Base-by-base conservation (phyloP, 2,113 vertebrate species). In the Phalacrocorax aristotelis region DNA sequence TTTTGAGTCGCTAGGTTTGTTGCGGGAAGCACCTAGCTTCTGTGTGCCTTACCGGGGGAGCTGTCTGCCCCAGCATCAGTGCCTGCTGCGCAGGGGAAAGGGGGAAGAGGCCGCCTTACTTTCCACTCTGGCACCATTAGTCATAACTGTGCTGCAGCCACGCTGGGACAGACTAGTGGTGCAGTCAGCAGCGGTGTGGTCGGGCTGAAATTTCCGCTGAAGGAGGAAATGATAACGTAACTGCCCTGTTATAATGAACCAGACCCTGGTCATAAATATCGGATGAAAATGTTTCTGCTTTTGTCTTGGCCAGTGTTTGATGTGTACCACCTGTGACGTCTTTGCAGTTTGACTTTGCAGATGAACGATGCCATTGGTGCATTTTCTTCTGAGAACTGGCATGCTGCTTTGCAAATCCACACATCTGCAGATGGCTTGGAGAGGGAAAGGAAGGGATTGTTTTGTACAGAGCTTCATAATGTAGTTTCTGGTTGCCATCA, bases 401-500 rank as follows among this genome's bases (percentile, higher is more conserved):
- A 48, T 10, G 9, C 49, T 60, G 7, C 42, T 88, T 36, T 70
- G 68, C 68, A 96, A 90, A 82, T 70, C 74, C 51, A 29, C 81
- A 34, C 71, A 49, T 71, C 91, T 95, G 89, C 93, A 95, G 62
- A 70, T 34, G 54, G 57, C 74, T 48, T 61, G 78, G 58, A 34
- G 78, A 72, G 55, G 22, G 87, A 83, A 77, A 82, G 58, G 87
- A 83, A 94, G 65, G 65, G 51, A 21, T 65, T 80, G 49, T 52
- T 93, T 93, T 80, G 71, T 44, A 40, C 3, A n/a, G 58, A 82
- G 71, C 71, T 95, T 92, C 69, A 10, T 90, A 95, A 96, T 25
- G 60, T 57, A 92, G 61, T 95, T 93, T 95, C 94, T 96, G 91
- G 75, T 95, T 97, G 96, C 95, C 92, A 89, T 96, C 60, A 95